Evolutionary conservation across 1,140 invertebrate species (phyloP), one percentile per base, ranked within the genome.

Genomic region (Cotesia chilonis): DNA sequence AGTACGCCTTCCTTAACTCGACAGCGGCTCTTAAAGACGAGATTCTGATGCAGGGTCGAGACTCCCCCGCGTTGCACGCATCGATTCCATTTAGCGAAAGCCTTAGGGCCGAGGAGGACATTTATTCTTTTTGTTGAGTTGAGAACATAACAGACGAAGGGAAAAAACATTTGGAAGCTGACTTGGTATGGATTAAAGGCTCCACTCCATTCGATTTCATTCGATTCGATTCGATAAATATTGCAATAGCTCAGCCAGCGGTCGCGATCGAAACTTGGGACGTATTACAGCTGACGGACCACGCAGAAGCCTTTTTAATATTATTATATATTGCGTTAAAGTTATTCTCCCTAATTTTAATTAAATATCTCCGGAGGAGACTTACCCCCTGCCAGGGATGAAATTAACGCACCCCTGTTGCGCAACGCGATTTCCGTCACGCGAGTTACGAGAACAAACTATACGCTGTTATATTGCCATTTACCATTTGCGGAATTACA

Each of bases 391-490:
- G 81, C 78, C 72, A 77, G 73, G 74, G 75, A 71, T 70, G 71
- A 80, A 80, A 79, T 78, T 74, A 79, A 72, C 74, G 64, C 20
- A 75, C 70, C 78, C 81, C 81, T 72, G 76, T 72, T 10, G 80
- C 20, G 77, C 73, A 75, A 79, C 79, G 28, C 78, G 78, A 79
- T 79, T 79, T 80, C 72, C 77, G 77, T 80, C 81, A 81, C 80
- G 78, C 76, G 75, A 82, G 77, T 47, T 78, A 79, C 75, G 73
- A 75, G 74, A 75, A 76, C 75, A 75, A 75, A 73, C 73, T 57
- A 5, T 17, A 38, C 75, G 73, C 68, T 69, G 37, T 60, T 74
- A 59, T 74, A 74, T 65, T 65, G 61, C 36, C 35, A 63, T 63
- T 37, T 63, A 4, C 4, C 35, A 28, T 28, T 28, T 28, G 28